These are phyloP conservation scores for Danio albolineatus DNA, from an alignment of 2,797 vertebrate species.

Conservation along the genomic window DNA sequence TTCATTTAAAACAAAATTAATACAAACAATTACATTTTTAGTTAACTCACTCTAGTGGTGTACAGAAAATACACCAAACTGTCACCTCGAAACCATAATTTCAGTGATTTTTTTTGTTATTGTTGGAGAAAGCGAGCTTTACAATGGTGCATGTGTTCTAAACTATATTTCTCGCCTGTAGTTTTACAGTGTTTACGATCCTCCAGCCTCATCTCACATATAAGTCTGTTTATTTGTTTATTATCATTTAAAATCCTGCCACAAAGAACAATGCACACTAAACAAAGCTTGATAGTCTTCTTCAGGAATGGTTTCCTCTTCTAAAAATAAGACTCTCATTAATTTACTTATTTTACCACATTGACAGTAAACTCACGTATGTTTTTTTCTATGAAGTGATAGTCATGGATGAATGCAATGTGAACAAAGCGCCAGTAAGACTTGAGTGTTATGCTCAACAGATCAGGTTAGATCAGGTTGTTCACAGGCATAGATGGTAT, in stretches of 20 bases:
- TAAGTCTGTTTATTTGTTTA: background rate
- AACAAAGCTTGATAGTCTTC: background rate
- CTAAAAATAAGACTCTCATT: background rate
- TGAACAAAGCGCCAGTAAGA: background rate
- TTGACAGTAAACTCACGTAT: background rate
- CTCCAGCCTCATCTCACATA: background rate
- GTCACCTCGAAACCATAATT: too few species aligned
- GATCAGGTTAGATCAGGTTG: slow-evolving; percentile 6
- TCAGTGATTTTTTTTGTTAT: too few species aligned
- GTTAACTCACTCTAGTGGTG: too few species aligned
- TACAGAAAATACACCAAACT: too few species aligned
- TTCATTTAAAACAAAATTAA: too few species aligned
- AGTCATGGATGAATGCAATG: background rate
- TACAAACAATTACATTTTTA: too few species aligned
- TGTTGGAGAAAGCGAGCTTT: too few species aligned
- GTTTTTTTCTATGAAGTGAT: too few species aligned
- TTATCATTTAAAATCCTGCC: background rate
- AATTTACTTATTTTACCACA: background rate
- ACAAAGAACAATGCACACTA: slow-evolving; percentile 5
- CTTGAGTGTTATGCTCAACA: background rate
- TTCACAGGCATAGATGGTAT: background rate
- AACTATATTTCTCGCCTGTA: background rate
- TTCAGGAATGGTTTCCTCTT: background rate
- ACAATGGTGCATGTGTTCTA: background rate
- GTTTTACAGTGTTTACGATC: slow-evolving; percentile 4